A percentile compares a stretch with the other conserved stretches of the same genome.
Conservation (phyloP, 2,113 vertebrate species). For the Struthio camelus region DNA sequence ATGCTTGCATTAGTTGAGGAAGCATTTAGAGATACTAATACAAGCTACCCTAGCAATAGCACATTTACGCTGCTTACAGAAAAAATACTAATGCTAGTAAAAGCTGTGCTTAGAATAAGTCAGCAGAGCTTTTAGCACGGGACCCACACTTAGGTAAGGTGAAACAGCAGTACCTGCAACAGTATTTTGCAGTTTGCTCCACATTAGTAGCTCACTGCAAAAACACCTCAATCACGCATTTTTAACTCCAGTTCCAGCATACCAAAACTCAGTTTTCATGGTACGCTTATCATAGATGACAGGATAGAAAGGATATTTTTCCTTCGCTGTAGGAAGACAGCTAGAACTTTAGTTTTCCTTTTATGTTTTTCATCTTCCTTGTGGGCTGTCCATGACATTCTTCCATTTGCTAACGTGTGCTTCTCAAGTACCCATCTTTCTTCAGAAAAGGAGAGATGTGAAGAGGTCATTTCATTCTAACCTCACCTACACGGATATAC, state of each 20-base stretch:
- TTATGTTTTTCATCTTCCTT: background rate
- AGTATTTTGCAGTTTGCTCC: background rate
- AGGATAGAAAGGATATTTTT: background rate
- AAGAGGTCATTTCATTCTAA: constrained; percentile 12
- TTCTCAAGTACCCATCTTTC: constrained; percentile 1
- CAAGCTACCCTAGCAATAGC: background rate
- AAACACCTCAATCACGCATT: background rate
- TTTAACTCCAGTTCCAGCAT: background rate
- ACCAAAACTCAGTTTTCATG: background rate
- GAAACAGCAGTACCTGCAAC: background rate
- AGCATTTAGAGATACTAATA: background rate
- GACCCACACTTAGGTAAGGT: background rate
- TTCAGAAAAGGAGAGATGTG: background rate
- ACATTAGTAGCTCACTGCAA: background rate
- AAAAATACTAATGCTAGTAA: background rate
- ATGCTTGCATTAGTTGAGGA: background rate
- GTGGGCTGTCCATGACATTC: background rate
- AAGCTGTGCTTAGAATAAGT: background rate
- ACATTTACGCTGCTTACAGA: background rate
- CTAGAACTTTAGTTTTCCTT: background rate
- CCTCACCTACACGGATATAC: background rate
- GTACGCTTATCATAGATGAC: background rate
- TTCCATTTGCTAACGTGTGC: background rate
- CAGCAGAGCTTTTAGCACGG: background rate
- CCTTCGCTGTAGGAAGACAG: background rate